Evolutionary conservation across 2,797 vertebrate genomes (phyloP).

Genomic region (Podarcis siculus): DNA sequence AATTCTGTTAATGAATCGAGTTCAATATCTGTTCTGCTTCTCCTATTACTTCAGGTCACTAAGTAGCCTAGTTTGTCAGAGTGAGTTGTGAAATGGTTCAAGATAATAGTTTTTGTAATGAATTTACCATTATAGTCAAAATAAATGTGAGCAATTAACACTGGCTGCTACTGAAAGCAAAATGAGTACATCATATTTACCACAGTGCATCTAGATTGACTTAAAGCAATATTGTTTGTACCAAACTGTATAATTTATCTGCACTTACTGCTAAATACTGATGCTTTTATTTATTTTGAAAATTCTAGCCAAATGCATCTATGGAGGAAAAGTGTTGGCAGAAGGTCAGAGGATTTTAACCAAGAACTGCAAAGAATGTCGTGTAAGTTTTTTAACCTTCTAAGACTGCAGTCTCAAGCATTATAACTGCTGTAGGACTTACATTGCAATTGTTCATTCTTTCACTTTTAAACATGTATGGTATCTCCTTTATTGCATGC

Average conservation of each 20-base stretch:
- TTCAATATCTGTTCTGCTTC: background rate
- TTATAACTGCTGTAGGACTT: background rate
- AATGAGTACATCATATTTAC: background rate
- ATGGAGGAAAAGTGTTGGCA: slow-evolving; percentile 86
- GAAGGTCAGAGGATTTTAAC: slow-evolving; percentile 90
- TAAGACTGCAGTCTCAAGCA: background rate
- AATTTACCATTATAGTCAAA: slow-evolving; percentile 25
- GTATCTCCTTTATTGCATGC: slow-evolving; percentile 31
- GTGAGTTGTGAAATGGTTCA: slow-evolving; percentile 14
- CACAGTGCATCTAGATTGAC: background rate
- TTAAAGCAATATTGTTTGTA: slow-evolving; percentile 10
- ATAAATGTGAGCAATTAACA: background rate
- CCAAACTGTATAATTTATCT: slow-evolving; percentile 6
- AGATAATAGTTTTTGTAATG: slow-evolving; percentile 12
- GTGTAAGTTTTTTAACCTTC: slow-evolving; percentile 79
- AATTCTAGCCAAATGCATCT: slow-evolving; percentile 89
- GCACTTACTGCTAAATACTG: slow-evolving; percentile 34
- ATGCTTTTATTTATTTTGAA: slow-evolving; percentile 50
- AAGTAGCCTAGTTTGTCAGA: slow-evolving; percentile 20
- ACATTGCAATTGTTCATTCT: slow-evolving; percentile 29
- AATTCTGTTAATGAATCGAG: slow-evolving; percentile 43
- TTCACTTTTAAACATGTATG: slow-evolving; percentile 20
- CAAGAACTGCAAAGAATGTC: slow-evolving; percentile 91
- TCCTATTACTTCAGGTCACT: slow-evolving; percentile 12
- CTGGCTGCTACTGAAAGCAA: background rate